A percentile compares a stretch with the other conserved stretches of the same genome.
These are phyloP conservation scores for Denticeps clupeoides DNA, from an alignment of 2,797 vertebrate genomes.

Conservation along the genomic window DNA sequence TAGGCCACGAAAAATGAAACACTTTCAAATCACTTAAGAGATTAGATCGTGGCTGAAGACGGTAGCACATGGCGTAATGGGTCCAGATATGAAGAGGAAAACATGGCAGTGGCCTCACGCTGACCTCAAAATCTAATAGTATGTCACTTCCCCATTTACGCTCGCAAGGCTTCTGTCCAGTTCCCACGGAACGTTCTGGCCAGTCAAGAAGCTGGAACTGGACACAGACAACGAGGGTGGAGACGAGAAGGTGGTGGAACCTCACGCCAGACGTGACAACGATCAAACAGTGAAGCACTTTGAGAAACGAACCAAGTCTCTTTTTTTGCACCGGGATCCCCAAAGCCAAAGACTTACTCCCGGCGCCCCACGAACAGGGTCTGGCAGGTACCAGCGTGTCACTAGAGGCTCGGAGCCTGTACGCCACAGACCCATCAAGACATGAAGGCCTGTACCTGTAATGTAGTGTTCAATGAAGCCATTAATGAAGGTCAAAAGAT, in stretches of 20 bases:
- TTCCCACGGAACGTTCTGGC: not conserved
- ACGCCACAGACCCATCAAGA: no score
- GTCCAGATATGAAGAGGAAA: no score
- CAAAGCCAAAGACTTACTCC: conserved; percentile 29
- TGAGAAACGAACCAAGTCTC: not conserved
- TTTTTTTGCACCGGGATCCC: conserved; percentile 20
- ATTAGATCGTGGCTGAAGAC: not conserved
- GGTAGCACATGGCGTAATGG: no score
- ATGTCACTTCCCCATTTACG: not conserved
- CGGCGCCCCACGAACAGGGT: conserved; percentile 20
- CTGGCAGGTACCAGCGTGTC: not conserved
- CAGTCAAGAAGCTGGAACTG: not conserved
- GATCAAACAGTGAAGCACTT: not conserved
- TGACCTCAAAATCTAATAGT: no score
- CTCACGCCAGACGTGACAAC: not conserved
- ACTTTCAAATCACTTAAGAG: not conserved
- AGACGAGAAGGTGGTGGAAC: not conserved
- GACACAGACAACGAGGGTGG: not conserved
- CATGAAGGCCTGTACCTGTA: no score
- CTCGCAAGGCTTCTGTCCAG: not conserved
- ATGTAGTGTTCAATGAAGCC: no score
- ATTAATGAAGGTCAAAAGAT: no score
- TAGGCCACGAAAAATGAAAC: not conserved
- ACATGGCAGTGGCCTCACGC: no score
- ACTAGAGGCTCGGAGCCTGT: no score